Conservation (phyloP, 1,140 invertebrate genomes). For the Drosophila sechellia region DNA sequence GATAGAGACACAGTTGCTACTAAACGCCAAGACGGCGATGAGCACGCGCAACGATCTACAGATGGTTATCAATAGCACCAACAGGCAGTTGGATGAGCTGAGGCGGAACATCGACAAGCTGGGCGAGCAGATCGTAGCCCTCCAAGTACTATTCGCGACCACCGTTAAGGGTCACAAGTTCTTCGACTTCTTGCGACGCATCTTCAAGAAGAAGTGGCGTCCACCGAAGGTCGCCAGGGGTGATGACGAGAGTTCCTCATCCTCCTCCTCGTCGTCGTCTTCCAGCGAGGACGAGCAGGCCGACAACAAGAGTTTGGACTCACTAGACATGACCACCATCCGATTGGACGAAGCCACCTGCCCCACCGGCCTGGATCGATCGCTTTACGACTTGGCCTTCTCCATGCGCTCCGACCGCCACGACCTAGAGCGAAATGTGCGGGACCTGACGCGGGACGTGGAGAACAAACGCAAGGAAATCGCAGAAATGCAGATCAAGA, state of each 20-base stretch:
- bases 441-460: constrained; percentile 84
- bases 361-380: constrained; percentile 89
- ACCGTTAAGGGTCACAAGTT: constrained; percentile 90
- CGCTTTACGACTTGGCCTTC: constrained; percentile 88
- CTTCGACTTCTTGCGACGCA: constrained; percentile 89
- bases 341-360: constrained; percentile 90
- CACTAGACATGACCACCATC: constrained; percentile 87
- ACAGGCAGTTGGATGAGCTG: constrained; percentile 87
- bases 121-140: constrained; percentile 86
- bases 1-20: constrained; percentile 88
- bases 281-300: constrained; percentile 87
- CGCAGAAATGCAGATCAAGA: constrained; percentile 66
- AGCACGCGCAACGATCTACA: constrained; percentile 80
- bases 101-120: constrained; percentile 86
- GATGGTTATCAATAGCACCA: constrained; percentile 85
- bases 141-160: constrained; percentile 86
- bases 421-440: constrained; percentile 84
- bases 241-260: constrained; percentile 64
- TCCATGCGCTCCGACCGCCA: constrained; percentile 87
- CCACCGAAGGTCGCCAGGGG: constrained; percentile 85
- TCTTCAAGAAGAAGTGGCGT: constrained; percentile 91
- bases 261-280: constrained; percentile 83
- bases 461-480: constrained; percentile 84
- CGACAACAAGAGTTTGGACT: constrained; percentile 86
- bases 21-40: constrained; percentile 86